These are phyloP conservation scores for Eulemur macaco DNA, from an alignment of 2,113 vertebrate genomes.

Conservation along the genomic window DNA sequence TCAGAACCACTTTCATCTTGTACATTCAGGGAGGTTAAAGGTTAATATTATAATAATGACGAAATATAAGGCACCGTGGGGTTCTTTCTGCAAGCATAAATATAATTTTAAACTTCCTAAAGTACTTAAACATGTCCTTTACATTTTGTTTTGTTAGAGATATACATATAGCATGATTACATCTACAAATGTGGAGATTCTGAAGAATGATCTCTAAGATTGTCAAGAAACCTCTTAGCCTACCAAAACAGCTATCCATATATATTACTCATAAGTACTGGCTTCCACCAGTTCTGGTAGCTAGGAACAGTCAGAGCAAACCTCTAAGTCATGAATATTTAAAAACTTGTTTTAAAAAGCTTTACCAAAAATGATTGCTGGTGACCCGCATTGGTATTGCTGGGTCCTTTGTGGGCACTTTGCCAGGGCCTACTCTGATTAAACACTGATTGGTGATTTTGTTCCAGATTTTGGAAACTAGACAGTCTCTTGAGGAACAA, in stretches of 20 bases:
- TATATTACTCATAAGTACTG: background rate
- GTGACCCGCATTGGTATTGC: background rate
- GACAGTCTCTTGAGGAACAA: background rate
- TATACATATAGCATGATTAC: background rate
- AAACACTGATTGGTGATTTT: background rate
- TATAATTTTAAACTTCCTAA: constrained; percentile 32
- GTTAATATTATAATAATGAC: background rate
- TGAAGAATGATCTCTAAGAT: background rate
- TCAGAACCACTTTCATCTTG: background rate
- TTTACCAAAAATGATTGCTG: background rate
- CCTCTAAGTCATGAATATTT: background rate
- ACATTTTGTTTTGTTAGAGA: background rate
- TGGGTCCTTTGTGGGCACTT: background rate
- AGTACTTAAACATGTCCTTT: background rate
- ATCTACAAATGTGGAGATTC: background rate
- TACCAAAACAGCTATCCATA: background rate
- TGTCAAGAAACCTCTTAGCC: background rate
- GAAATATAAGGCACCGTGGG: background rate
- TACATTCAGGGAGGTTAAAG: background rate
- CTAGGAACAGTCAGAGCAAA: background rate
- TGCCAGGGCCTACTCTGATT: background rate
- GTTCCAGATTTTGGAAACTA: background rate
- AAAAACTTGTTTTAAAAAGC: background rate
- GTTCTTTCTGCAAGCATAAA: background rate
- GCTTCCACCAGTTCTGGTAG: background rate